These are phyloP conservation scores for Parnassius mnemosyne DNA, from an alignment of 2,888 invertebrate species.

Conservation along the genomic window DNA sequence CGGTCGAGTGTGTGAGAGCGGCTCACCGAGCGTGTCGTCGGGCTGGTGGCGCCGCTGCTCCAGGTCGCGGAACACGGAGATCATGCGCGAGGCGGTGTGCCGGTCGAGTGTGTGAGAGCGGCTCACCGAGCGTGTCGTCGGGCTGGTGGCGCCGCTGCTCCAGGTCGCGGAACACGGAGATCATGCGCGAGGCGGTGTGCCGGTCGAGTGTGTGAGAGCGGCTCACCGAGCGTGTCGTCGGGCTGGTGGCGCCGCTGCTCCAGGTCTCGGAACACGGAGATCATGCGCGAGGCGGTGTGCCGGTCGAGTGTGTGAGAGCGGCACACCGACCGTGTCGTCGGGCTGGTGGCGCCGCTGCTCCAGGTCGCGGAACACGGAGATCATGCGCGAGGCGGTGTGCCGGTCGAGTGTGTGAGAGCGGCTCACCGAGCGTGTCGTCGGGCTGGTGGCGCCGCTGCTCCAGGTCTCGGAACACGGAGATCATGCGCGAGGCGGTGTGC, in stretches of 20 bases:
- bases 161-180: slow-evolving; percentile 93
- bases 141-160: slow-evolving; percentile 78
- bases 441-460: slow-evolving; percentile 78
- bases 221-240: too few species aligned
- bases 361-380: slow-evolving; percentile 93
- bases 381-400: slow-evolving; percentile 92
- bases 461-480: slow-evolving; percentile 93
- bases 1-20: too few species aligned
- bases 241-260: slow-evolving; percentile 78
- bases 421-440: too few species aligned
- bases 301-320: too few species aligned
- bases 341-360: slow-evolving; percentile 78
- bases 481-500: slow-evolving; percentile 92
- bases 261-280: slow-evolving; percentile 93
- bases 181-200: slow-evolving; percentile 92
- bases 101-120: too few species aligned
- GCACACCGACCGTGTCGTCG: too few species aligned
- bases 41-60: slow-evolving; percentile 78
- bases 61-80: slow-evolving; percentile 93
- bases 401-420: too few species aligned
- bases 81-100: slow-evolving; percentile 92
- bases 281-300: slow-evolving; percentile 92
- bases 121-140: too few species aligned
- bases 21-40: too few species aligned
- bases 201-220: too few species aligned